Evolutionary conservation across 2,888 invertebrate genomes (phyloP).

Genomic region (Sialis lutaria): DNA sequence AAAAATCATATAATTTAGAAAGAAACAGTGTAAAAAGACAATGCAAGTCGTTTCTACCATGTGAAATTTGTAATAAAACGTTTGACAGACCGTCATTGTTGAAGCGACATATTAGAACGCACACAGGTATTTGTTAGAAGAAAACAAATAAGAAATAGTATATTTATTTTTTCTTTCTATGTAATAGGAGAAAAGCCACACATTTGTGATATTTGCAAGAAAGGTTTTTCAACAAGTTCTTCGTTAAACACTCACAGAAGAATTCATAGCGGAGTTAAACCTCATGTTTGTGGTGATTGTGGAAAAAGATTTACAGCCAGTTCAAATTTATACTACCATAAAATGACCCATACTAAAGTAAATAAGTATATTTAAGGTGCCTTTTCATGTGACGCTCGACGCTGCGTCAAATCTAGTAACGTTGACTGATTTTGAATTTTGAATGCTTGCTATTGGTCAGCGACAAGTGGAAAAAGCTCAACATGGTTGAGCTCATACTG

Average conservation of each 20-base stretch:
- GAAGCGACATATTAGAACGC: slow-evolving; percentile 82
- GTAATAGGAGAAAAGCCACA: slow-evolving; percentile 77
- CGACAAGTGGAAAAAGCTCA: too few relatives aligned
- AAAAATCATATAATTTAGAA: too few relatives aligned
- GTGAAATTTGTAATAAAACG: slow-evolving; percentile 78
- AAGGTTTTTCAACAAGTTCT: slow-evolving; percentile 83
- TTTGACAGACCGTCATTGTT: slow-evolving; percentile 82
- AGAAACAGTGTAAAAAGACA: too few relatives aligned
- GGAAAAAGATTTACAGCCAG: slow-evolving; percentile 86
- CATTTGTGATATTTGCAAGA: slow-evolving; percentile 81
- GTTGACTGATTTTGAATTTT: too few relatives aligned
- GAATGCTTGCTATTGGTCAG: too few relatives aligned
- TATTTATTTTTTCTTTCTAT: neutral
- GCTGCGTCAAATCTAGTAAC: too few relatives aligned
- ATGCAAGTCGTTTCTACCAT: slow-evolving; percentile 35
- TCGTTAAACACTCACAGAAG: slow-evolving; percentile 81
- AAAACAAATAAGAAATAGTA: slow-evolving; percentile 4
- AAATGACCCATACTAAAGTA: slow-evolving; percentile 92
- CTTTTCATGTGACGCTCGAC: too few relatives aligned
- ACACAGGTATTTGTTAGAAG: slow-evolving; percentile 50
- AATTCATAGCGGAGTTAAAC: slow-evolving; percentile 84
- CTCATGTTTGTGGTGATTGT: slow-evolving; percentile 75
- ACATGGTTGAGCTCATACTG: too few relatives aligned
- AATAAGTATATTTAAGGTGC: slow-evolving; percentile 16
- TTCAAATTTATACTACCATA: slow-evolving; percentile 85